Evolutionary conservation across 2,797 vertebrate species (phyloP), one percentile per base, ranked within the genome.

Genomic region (Sebastes steindachneri): DNA sequence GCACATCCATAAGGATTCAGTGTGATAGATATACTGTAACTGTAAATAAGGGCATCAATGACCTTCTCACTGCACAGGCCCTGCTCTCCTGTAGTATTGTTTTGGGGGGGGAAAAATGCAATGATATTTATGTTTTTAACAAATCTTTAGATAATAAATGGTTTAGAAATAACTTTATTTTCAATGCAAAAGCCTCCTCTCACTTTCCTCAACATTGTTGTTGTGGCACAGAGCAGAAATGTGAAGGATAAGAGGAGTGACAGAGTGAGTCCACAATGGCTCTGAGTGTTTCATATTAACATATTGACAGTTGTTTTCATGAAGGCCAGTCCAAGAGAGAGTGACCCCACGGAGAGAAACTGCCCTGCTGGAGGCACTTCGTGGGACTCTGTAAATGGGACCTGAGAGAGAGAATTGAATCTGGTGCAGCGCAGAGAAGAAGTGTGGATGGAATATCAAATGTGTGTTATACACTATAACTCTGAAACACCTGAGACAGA

Each of bases 271-370:
- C 83, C 60, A 87, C 83, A 80, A 85, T 82, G 73, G 84, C 88
- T 86, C 73, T 59, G 74, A 91, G 87, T 86, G 85, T 90, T 92
- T 90, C 31, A 37, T 79, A 96, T 96, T 96, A 96, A 95, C 96
- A 95, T 96, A 96, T 88, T 95, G 94, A 95, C 90, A 94, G 92
- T 94, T 95, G 71, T 90, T 90, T 92, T 93, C 77, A 80, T 85
- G 85, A 88, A 73, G 91, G 83, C 86, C 84, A 83, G 90, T 93
- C 90, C 77, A 76, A 94, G 85, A 88, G 78, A 74, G 83, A 89
- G 88, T 91, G 94, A 95, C 94, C 94, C 87, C 89, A 92, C 92
- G 57, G 91, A 93, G 94, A 92, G 93, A 94, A 88, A 90, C 87
- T 73, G 89, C 94, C 90, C 88, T 88, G 93, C 91, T 94, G 92